Conservation (phyloP, 2,888 invertebrate species). For the Linnaemya tessellans region DNA sequence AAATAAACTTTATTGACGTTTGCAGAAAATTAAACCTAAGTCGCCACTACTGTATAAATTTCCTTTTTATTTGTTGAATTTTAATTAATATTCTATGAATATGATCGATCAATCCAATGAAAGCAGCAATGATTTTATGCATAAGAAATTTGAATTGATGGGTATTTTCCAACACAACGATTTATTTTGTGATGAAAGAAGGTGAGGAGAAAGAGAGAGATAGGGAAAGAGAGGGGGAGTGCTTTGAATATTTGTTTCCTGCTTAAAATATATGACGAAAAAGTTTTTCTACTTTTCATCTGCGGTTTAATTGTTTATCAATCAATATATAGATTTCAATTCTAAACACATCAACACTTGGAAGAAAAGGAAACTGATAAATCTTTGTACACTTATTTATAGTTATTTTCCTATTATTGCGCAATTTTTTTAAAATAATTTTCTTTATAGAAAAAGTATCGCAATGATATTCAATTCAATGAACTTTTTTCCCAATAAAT, state of each 20-base stretch:
- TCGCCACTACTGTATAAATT: neutral
- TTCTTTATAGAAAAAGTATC: too few relatives aligned
- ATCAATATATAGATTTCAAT: neutral
- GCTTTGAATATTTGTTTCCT: constrained; percentile 7
- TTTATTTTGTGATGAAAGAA: neutral
- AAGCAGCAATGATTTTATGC: neutral
- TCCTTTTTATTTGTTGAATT: neutral
- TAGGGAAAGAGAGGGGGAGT: too few relatives aligned
- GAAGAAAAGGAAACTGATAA: too few relatives aligned
- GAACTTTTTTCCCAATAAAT: too few relatives aligned
- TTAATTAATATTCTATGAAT: constrained; percentile 16
- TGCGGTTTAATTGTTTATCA: neutral
- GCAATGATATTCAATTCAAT: neutral
- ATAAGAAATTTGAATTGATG: neutral
- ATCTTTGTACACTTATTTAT: too few relatives aligned
- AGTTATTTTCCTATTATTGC: too few relatives aligned
- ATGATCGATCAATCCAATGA: constrained; percentile 8
- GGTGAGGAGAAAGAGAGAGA: too few relatives aligned
- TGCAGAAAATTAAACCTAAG: neutral
- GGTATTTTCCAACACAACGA: neutral
- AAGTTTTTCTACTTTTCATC: neutral
- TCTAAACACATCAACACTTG: neutral
- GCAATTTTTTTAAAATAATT: too few relatives aligned
- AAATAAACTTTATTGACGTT: neutral
- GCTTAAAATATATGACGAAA: neutral